Evolutionary conservation across 2,888 invertebrate species (phyloP).

Genomic region (Eristalinus aeneus): DNA sequence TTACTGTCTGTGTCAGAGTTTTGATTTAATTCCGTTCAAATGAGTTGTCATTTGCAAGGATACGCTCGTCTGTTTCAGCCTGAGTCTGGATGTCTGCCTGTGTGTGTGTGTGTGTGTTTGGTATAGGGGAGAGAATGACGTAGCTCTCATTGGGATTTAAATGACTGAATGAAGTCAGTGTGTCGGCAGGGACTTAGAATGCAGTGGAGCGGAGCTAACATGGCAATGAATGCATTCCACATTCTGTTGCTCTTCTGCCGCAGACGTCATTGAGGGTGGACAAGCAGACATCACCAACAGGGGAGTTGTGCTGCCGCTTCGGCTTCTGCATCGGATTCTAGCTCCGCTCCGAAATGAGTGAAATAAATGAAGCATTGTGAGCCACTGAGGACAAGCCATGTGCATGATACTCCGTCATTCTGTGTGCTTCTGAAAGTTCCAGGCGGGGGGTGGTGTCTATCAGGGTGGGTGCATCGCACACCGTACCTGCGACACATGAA

Average conservation of each 20-base stretch:
- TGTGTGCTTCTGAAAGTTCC: no score
- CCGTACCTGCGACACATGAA: slow-evolving; percentile 35
- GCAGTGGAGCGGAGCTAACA: slow-evolving; percentile 21
- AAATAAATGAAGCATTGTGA: slow-evolving; percentile 62
- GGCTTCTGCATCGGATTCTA: neutral
- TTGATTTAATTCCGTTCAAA: slow-evolving; percentile 64
- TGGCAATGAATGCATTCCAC: slow-evolving; percentile 38
- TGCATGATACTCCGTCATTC: neutral
- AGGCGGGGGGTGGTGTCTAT: slow-evolving; percentile 16
- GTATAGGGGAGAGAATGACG: neutral
- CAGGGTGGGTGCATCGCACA: neutral
- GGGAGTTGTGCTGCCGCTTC: neutral
- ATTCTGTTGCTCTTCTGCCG: slow-evolving; percentile 23
- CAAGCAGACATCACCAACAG: neutral
- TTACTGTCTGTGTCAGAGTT: slow-evolving; percentile 18
- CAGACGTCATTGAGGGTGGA: slow-evolving; percentile 31
- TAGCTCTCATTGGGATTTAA: slow-evolving; percentile 46
- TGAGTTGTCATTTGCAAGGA: slow-evolving; percentile 70
- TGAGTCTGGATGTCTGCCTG: no score
- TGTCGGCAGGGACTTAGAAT: slow-evolving; percentile 40
- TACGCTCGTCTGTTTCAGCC: neutral
- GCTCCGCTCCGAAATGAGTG: slow-evolving; percentile 15
- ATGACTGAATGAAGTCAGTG: slow-evolving; percentile 66
- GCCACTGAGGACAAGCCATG: neutral
- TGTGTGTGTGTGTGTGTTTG: neutral